Evolutionary conservation across 2,113 vertebrate genomes (phyloP), one percentile per base, ranked within the genome.

Genomic region (Sapayoa aenigma): DNA sequence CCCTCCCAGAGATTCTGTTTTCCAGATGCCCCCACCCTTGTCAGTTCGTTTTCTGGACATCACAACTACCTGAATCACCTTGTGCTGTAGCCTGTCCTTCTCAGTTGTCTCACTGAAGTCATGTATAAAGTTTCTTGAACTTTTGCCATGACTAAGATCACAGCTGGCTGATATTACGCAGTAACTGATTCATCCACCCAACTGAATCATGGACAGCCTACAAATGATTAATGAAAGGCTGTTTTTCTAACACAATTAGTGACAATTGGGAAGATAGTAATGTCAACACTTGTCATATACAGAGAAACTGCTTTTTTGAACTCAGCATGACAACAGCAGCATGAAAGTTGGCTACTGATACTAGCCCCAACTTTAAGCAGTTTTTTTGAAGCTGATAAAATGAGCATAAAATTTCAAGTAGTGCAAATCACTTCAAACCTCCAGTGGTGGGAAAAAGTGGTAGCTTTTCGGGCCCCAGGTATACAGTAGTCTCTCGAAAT

Each of bases 161-260:
- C 88, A 92, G 85, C 56, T 94, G 92, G 33, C 28, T 91, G 71
- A 83, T 90, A 90, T 80, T 85, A 83, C 12, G 76, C 86, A 86
- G 59, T 42, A n/a, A 63, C 33, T 50, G 76, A 95, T 88, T 95
- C 47, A 4, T 81, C 60, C 92, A 93, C 44, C 56, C 60, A 55
- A 18, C 72, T 96, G 92, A 96, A 96, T 96, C 93, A 93, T 27
- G n/a, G 65, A 16, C 68, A 94, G 75, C 67, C 76, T 86, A 72
- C 60, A 81, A 93, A 77, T 87, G 73, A 95, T 88, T 80, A 94
- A 84, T 22, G 66, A 94, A 82, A 81, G 20, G 41, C 50, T 96
- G 76, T 78, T 93, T 92, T 72, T 69, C 73, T 88, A 80, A 94
- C 53, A 81, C 41, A 81, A 39, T 96, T 94, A 96, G 76, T 72